Conservation (phyloP, 2,113 vertebrate species). For the Petromus typicus region DNA sequence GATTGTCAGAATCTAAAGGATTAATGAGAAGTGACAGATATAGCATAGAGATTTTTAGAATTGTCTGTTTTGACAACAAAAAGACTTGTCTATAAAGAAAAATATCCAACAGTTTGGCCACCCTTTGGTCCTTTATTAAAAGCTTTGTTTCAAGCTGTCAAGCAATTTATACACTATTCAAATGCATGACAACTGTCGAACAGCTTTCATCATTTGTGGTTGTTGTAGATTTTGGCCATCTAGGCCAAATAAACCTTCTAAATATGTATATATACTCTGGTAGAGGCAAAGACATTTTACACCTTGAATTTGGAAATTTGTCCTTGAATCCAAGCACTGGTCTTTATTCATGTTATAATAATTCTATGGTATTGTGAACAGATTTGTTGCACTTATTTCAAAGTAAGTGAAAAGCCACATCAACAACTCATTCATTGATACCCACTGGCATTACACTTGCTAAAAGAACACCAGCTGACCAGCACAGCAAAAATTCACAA, state of each 20-base stretch:
- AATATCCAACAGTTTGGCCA: background rate
- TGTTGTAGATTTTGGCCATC: background rate
- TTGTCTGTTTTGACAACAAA: background rate
- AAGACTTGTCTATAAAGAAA: background rate
- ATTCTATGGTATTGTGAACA: background rate
- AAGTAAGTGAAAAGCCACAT: background rate
- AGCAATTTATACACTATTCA: background rate
- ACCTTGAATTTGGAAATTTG: background rate
- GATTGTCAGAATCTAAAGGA: background rate
- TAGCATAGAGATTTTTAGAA: background rate
- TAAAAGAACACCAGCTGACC: background rate
- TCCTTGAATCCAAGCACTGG: background rate
- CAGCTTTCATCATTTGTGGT: background rate
- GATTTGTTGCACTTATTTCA: background rate
- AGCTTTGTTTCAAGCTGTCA: background rate
- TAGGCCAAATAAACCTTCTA: background rate
- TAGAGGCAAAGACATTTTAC: background rate
- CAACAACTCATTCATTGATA: background rate
- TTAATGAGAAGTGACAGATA: background rate
- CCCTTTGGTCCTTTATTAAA: background rate
- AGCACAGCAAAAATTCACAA: background rate
- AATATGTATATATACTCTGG: background rate
- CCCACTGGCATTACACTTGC: background rate
- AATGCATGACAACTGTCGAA: background rate
- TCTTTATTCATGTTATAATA: background rate